Evolutionary conservation across 2,113 vertebrate genomes (phyloP).

Genomic region (Hypocryptadius cinnamomeus): DNA sequence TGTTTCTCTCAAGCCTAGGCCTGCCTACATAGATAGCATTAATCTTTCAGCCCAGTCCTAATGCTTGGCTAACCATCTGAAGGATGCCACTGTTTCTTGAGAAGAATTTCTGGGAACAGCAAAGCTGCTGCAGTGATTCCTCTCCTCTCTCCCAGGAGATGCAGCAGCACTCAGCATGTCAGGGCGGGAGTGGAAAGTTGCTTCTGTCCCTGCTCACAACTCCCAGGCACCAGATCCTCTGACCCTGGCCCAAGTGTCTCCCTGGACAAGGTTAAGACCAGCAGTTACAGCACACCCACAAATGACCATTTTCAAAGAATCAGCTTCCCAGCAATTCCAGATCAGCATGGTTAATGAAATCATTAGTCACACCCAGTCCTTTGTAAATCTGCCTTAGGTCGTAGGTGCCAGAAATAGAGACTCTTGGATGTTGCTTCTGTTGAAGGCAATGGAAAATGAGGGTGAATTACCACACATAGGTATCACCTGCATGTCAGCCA

Average conservation of each 20-base stretch:
- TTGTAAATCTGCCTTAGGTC: slow-evolving; percentile 57
- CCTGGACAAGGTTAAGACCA: not conserved
- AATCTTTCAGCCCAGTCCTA: not conserved
- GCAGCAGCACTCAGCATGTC: not conserved
- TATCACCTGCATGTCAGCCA: not conserved
- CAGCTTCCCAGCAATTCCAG: slow-evolving; percentile 62
- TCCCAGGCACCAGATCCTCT: not conserved
- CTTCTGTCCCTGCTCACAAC: not conserved
- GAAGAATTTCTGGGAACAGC: not conserved
- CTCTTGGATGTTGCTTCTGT: slow-evolving; percentile 53
- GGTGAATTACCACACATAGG: not conserved
- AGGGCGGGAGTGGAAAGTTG: not conserved
- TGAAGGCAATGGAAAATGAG: not conserved
- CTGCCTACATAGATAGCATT: not conserved
- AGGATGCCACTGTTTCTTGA: not conserved
- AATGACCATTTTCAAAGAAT: slow-evolving; percentile 51
- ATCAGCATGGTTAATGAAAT: slow-evolving; percentile 65
- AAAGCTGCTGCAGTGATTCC: not conserved
- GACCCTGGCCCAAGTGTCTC: not conserved
- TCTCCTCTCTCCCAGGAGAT: not conserved
- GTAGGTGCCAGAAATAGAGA: slow-evolving; percentile 71
- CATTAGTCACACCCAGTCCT: slow-evolving; percentile 70
- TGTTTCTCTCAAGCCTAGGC: not conserved
- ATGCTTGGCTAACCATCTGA: not conserved
- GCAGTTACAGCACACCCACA: not conserved